These are phyloP conservation scores for Pyralis farinalis DNA, from an alignment of 2,888 invertebrate species.

Conservation along the genomic window DNA sequence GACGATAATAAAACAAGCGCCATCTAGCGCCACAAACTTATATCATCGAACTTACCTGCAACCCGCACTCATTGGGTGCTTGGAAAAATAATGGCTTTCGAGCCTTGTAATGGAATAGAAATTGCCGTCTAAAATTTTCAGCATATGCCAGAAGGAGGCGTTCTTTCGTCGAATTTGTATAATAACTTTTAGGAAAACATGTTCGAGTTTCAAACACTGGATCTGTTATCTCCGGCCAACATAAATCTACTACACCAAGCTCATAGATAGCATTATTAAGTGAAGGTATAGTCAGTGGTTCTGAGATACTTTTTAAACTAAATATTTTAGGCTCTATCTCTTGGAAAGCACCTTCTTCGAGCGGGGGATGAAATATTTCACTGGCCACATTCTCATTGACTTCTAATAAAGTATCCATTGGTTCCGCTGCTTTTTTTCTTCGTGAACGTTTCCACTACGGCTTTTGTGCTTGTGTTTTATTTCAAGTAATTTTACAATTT, in stretches of 20 bases:
- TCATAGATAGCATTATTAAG: conserved; percentile 81
- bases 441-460: conserved; percentile 29
- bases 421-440: conserved; percentile 45
- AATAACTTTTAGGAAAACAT: conserved; percentile 84
- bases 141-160: conserved; percentile 86
- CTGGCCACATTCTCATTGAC: conserved; percentile 51
- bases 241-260: conserved; percentile 82
- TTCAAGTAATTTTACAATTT: too few species aligned
- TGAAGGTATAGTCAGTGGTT: conserved; percentile 69
- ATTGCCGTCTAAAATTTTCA: conserved; percentile 90
- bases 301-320: conserved; percentile 45
- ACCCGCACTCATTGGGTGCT: conserved; percentile 87
- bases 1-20: conserved; percentile 15
- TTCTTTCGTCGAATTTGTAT: conserved; percentile 85
- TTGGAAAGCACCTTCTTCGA: conserved; percentile 46
- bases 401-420: conserved; percentile 60
- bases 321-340: conserved; percentile 64
- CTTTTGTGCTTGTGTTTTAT: conserved; percentile 17
- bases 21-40: conserved; percentile 21
- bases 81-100: conserved; percentile 86
- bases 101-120: conserved; percentile 72
- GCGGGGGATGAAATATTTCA: conserved; percentile 43
- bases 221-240: conserved; percentile 82
- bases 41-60: conserved; percentile 80
- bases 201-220: conserved; percentile 80